Evolutionary conservation across 1,140 invertebrate species (phyloP).

Genomic region (Eriosoma lanigerum): DNA sequence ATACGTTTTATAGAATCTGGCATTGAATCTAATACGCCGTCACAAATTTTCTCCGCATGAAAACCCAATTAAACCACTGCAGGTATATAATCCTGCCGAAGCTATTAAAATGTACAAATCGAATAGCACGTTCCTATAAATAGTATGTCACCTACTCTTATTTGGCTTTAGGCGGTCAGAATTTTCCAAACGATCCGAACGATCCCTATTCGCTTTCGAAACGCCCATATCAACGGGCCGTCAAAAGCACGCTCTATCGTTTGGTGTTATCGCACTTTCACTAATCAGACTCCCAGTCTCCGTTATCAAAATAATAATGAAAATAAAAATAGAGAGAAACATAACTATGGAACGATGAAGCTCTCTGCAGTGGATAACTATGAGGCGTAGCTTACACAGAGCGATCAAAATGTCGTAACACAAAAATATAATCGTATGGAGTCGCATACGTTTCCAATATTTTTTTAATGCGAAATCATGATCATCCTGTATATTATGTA

Average conservation of each 20-base stretch:
- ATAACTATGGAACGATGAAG: neutral
- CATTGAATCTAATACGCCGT: too few relatives aligned
- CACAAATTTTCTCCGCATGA: too few relatives aligned
- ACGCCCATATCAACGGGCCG: neutral
- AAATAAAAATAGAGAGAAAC: neutral
- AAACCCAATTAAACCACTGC: neutral
- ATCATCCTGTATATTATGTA: too few relatives aligned
- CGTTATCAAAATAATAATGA: neutral
- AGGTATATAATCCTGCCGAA: neutral
- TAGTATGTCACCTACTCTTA: neutral
- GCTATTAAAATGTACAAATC: constrained; percentile 3
- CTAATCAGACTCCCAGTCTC: too few relatives aligned
- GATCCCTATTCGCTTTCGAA: neutral
- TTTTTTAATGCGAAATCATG: too few relatives aligned
- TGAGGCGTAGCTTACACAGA: constrained; percentile 15
- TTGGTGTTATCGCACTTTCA: neutral
- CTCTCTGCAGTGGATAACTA: neutral
- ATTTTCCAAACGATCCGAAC: neutral
- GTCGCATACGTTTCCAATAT: too few relatives aligned
- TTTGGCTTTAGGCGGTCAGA: neutral
- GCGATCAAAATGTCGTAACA: too few relatives aligned
- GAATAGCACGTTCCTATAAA: neutral
- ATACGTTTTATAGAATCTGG: too few relatives aligned
- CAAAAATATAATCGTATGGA: too few relatives aligned
- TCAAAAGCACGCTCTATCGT: constrained; percentile 4